Percentiles rank a stretch among this genome's conserved stretches.
These are phyloP conservation scores for Pelobates cultripes DNA, from an alignment of 2,797 vertebrate species.

Conservation along the genomic window DNA sequence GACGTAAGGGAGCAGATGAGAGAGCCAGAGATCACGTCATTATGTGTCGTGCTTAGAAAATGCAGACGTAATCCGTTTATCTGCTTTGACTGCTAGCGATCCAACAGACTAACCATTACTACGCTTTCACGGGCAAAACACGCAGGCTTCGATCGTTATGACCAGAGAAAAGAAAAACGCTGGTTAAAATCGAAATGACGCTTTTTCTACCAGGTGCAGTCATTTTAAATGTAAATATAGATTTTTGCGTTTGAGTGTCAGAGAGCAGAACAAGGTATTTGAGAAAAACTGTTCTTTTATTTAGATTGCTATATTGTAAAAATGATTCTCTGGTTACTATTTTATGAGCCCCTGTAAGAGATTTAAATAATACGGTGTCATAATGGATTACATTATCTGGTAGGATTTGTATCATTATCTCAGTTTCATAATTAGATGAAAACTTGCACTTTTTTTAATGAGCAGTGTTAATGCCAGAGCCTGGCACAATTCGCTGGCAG, in stretches of 20 bases:
- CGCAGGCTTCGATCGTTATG: not conserved
- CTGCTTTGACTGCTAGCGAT: not conserved
- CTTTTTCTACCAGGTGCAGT: no score
- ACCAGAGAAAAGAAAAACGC: not conserved
- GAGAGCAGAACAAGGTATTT: no score
- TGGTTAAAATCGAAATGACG: not conserved
- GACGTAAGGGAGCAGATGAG: not conserved
- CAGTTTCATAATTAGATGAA: not conserved
- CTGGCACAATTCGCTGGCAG: not conserved
- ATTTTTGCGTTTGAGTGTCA: no score
- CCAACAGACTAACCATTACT: not conserved
- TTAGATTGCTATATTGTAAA: no score
- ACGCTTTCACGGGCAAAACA: not conserved
- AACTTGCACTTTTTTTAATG: not conserved
- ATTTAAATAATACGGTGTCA: no score
- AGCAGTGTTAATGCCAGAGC: not conserved
- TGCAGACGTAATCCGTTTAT: not conserved
- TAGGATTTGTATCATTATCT: not conserved
- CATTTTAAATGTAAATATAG: no score
- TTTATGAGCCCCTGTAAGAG: conserved; percentile 1
- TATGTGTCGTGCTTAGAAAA: conserved; percentile 12
- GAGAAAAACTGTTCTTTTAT: no score
- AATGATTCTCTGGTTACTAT: not conserved
- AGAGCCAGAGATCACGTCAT: conserved; percentile 15
- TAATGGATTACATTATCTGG: no score